A percentile compares a stretch with the other conserved stretches of the same genome.
phyloP scores from a whole-genome alignment of 2,113 vertebrate species.

The Gobiocypris rarus region DNA sequence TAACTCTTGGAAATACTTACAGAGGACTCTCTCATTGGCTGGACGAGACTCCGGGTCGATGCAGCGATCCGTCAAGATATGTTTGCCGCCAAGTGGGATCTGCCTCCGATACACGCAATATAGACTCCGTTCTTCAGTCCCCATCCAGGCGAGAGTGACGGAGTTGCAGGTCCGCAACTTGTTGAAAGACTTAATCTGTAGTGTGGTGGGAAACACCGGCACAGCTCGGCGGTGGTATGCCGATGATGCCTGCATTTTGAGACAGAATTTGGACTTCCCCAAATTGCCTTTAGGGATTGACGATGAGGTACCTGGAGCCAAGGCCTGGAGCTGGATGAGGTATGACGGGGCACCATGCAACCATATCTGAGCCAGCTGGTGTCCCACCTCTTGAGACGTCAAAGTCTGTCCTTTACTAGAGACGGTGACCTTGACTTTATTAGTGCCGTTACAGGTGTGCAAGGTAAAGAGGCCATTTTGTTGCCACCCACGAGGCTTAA shows the following conservation, averaged over 20 bases:
- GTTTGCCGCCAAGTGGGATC: slow-evolving; percentile 57
- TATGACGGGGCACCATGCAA: slow-evolving; percentile 83
- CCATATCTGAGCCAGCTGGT: slow-evolving; percentile 80
- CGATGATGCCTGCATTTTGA: slow-evolving; percentile 84
- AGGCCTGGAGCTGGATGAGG: slow-evolving; percentile 77
- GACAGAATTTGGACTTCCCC: slow-evolving; percentile 66
- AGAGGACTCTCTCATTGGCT: slow-evolving; percentile 84
- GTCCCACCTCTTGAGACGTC: slow-evolving; percentile 73
- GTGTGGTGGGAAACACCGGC: slow-evolving; percentile 83
- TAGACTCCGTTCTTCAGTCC: slow-evolving; percentile 85
- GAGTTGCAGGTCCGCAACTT: slow-evolving; percentile 86
- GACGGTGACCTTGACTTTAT: slow-evolving; percentile 78
- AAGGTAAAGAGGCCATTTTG: slow-evolving; percentile 84
- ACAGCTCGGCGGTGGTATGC: slow-evolving; percentile 80
- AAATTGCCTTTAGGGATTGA: background rate
- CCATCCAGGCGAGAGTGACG: slow-evolving; percentile 89
- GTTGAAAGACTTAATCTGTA: slow-evolving; percentile 90
- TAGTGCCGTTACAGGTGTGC: slow-evolving; percentile 78
- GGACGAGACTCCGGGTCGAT: slow-evolving; percentile 82
- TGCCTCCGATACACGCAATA: slow-evolving; percentile 86
- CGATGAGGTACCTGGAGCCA: slow-evolving; percentile 57
- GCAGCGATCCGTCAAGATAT: slow-evolving; percentile 71
- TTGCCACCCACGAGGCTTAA: slow-evolving; percentile 80
- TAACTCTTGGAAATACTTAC: slow-evolving; percentile 88
- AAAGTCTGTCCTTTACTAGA: slow-evolving; percentile 75